phyloP scores from a whole-genome alignment of 64 coral and sea anemone genomes.

The Pachyseris speciosa region DNA sequence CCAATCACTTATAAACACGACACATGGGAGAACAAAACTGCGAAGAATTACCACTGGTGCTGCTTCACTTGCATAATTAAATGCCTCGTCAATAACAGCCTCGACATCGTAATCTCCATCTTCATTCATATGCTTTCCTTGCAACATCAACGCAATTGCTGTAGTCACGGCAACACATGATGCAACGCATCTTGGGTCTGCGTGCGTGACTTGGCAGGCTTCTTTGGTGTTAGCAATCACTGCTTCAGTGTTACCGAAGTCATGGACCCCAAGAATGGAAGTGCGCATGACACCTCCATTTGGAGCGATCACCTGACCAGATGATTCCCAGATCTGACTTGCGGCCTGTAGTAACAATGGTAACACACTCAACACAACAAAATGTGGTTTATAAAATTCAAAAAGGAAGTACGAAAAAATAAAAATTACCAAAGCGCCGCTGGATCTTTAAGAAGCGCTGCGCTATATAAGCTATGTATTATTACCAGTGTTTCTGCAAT shows the following conservation, averaged over 20 bases:
- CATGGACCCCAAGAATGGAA: conserved; percentile 83
- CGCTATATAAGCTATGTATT: too few species aligned
- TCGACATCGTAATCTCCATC: conserved; percentile 51
- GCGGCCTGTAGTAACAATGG: conserved; percentile 59
- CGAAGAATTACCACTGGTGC: conserved; percentile 44
- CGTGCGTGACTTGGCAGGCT: conserved; percentile 93
- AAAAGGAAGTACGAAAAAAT: too few species aligned
- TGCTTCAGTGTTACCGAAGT: conserved; percentile 79
- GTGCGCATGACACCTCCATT: conserved; percentile 99
- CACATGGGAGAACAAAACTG: too few species aligned
- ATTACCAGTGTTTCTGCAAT: too few species aligned
- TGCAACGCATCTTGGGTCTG: conserved; percentile 96
- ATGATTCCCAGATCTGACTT: conserved; percentile 65
- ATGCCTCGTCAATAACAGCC: conserved; percentile 43
- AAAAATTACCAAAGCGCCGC: too few species aligned
- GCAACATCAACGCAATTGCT: conserved; percentile 95
- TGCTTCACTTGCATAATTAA: conserved; percentile 57
- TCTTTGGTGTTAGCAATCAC: conserved; percentile 80
- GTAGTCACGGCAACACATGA: conserved; percentile 98
- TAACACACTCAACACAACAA: too few species aligned
- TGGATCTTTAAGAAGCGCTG: too few species aligned
- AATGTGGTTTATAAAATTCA: too few species aligned
- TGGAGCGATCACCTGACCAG: conserved; percentile 66
- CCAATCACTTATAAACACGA: too few species aligned
- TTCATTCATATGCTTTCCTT: conserved; percentile 70